Evolutionary conservation across 2,797 vertebrate species (phyloP).

Genomic region (Myotis pilosus): DNA sequence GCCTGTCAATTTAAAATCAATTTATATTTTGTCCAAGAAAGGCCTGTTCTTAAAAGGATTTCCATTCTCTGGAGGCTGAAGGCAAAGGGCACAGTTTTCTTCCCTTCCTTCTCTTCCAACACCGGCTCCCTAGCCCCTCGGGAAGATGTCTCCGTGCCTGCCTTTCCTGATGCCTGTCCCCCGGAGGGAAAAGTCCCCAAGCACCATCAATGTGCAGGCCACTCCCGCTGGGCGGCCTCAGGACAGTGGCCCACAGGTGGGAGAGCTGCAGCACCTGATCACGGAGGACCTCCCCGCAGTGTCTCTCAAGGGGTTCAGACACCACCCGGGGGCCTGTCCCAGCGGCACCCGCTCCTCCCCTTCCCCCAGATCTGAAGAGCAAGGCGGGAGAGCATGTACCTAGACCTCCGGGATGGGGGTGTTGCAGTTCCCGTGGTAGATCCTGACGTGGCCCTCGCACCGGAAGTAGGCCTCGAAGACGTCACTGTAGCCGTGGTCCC

Average conservation of each 20-base stretch:
- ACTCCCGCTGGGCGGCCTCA: neutral
- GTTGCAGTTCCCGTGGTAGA: constrained; percentile 98
- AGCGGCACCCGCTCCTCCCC: neutral
- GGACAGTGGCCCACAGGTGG: neutral
- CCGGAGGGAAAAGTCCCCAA: neutral
- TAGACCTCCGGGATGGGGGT: constrained; percentile 92
- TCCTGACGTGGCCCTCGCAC: constrained; percentile 90
- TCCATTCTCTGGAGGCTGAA: neutral
- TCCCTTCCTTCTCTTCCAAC: neutral
- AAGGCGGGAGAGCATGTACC: fast-evolving
- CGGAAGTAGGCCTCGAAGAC: constrained; percentile 93
- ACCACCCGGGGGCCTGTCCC: neutral
- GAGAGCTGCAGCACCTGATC: neutral
- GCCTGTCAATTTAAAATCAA: neutral
- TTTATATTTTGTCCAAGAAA: constrained; percentile 26
- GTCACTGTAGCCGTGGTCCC: constrained; percentile 93
- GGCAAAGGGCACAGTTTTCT: neutral
- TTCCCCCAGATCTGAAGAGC: neutral
- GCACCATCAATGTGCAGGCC: neutral
- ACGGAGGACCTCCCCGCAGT: neutral
- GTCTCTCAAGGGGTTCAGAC: neutral
- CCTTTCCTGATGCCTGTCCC: neutral
- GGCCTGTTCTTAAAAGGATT: neutral
- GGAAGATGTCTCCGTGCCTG: fast-evolving
- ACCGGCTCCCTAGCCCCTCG: neutral